Evolutionary conservation across 2,888 invertebrate genomes (phyloP).

Genomic region (Calameuta pallipes): DNA sequence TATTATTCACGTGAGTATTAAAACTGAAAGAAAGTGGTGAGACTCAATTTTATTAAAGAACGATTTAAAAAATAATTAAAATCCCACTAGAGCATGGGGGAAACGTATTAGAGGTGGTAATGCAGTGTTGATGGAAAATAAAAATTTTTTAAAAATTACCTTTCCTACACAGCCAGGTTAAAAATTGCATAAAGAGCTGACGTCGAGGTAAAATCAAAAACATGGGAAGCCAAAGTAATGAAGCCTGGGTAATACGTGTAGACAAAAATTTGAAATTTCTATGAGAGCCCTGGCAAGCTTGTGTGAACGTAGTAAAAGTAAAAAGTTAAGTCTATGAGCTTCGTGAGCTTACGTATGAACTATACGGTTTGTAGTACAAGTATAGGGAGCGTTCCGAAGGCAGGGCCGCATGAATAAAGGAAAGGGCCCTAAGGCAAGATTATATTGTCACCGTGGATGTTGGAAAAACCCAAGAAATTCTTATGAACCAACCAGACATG

Average conservation of each 20-base stretch:
- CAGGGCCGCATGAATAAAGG: conserved; percentile 52
- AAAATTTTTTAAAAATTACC: too few relatives aligned
- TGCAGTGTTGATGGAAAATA: too few relatives aligned
- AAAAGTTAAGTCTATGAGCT: neutral
- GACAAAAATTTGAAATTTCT: neutral
- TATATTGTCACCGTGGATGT: conserved; percentile 37
- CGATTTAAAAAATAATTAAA: too few relatives aligned
- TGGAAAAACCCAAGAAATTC: neutral
- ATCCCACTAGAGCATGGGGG: too few relatives aligned
- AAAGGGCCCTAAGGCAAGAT: conserved; percentile 40
- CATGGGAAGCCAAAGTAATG: too few relatives aligned
- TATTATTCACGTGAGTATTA: conserved; percentile 74
- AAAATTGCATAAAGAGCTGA: neutral
- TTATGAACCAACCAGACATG: neutral
- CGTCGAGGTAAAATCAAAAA: too few relatives aligned
- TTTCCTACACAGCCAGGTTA: neutral
- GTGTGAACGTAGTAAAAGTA: neutral
- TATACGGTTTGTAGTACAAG: neutral
- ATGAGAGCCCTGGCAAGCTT: neutral
- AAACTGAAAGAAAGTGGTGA: neutral
- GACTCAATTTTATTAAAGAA: too few relatives aligned
- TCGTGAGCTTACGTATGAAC: neutral
- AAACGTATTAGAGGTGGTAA: too few relatives aligned
- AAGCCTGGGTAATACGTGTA: too few relatives aligned
- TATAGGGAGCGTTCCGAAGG: conserved; percentile 10